Evolutionary conservation across 2,113 vertebrate genomes (phyloP).

Genomic region (Dasypus novemcinctus): DNA sequence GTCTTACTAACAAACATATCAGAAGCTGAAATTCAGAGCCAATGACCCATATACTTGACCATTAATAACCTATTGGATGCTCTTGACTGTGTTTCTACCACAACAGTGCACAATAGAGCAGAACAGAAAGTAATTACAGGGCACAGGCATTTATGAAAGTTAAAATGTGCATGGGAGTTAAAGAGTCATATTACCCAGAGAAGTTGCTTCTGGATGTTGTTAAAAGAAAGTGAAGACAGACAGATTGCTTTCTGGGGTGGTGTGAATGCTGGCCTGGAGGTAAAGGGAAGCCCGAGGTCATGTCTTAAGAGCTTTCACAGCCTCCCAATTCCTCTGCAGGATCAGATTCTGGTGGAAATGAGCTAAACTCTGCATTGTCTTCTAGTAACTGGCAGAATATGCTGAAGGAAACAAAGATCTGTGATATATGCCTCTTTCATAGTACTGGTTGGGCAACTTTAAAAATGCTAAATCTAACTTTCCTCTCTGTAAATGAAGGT

Average conservation of each 20-base stretch:
- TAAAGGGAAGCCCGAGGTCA: not conserved
- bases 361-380: not conserved
- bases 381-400: not conserved
- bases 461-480: not conserved
- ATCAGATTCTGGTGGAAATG: not conserved
- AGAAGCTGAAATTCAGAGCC: not conserved
- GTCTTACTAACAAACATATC: constrained; percentile 22
- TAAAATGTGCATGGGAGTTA: not conserved
- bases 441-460: not conserved
- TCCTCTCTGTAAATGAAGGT: constrained; percentile 18
- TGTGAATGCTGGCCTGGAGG: not conserved
- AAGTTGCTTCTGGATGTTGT: not conserved
- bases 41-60: not conserved
- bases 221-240: not conserved
- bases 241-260: not conserved
- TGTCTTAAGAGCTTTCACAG: not conserved
- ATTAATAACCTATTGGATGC: not conserved
- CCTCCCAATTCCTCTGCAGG: not conserved
- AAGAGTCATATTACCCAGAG: not conserved
- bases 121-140: constrained; percentile 11
- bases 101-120: not conserved
- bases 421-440: not conserved
- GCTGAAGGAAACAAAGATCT: not conserved
- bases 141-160: not conserved
- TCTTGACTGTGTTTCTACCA: not conserved